Evolutionary conservation across 2,888 invertebrate species (phyloP).

Genomic region (Abrostola tripartita): DNA sequence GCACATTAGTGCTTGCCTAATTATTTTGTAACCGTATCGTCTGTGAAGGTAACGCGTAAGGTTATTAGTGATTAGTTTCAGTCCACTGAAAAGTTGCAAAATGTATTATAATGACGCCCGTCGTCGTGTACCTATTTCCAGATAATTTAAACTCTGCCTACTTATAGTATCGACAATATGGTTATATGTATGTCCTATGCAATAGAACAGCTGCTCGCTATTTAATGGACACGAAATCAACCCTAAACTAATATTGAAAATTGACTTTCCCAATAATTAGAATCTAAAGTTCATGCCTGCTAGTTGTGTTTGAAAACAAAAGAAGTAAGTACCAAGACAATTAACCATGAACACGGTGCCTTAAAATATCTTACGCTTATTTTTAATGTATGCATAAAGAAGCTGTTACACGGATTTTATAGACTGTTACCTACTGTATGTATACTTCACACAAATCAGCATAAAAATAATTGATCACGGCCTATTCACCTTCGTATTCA

Average conservation of each 20-base stretch:
- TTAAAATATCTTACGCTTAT: background rate
- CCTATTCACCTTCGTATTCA: background rate
- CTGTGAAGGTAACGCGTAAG: conserved; percentile 11
- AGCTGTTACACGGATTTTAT: background rate
- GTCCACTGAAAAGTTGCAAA: background rate
- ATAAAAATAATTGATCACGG: background rate
- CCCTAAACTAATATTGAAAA: too few species aligned
- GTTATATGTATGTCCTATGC: too few species aligned
- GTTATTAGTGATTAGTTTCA: conserved; percentile 24
- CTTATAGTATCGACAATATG: too few species aligned
- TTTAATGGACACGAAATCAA: too few species aligned
- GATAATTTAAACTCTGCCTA: too few species aligned
- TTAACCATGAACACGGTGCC: background rate
- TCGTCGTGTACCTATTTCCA: too few species aligned
- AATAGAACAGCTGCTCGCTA: too few species aligned
- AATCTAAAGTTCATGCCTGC: too few species aligned
- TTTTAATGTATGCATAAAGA: background rate
- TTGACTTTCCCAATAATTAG: too few species aligned
- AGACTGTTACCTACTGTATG: background rate
- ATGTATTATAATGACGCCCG: background rate
- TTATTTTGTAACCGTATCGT: conserved; percentile 29
- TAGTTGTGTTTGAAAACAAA: too few species aligned
- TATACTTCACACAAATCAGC: background rate
- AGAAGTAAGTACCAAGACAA: too few species aligned
- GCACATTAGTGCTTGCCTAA: conserved; percentile 19